phyloP scores from a whole-genome alignment of 2,113 vertebrate species.

The Ptychochromis oligacanthus region DNA sequence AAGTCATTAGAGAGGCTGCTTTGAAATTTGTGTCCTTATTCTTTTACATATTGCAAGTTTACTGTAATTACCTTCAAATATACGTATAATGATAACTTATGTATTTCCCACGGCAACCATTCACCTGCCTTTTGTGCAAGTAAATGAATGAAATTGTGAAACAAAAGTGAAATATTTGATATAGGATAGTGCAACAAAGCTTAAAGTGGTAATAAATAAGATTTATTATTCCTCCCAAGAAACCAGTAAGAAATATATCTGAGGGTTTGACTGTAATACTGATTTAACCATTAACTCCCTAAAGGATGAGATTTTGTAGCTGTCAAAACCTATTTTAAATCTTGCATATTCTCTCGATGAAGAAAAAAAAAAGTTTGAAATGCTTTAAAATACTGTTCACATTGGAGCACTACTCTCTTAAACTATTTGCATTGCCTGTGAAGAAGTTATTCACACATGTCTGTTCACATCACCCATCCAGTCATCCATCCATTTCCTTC shows the following conservation, averaged over 20 bases:
- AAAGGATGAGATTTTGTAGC: slow-evolving; percentile 2
- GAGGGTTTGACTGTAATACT: neutral
- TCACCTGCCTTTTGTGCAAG: neutral
- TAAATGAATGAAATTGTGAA: neutral
- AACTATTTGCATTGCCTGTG: neutral
- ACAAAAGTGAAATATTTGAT: neutral
- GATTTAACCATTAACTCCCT: slow-evolving; percentile 3
- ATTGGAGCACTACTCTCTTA: neutral
- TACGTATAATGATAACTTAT: neutral
- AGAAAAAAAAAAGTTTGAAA: neutral
- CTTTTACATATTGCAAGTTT: slow-evolving; percentile 4
- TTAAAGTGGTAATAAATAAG: neutral
- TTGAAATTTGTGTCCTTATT: slow-evolving; percentile 7
- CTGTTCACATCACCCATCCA: no score
- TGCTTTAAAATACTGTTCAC: no score
- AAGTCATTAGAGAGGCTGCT: slow-evolving; percentile 11
- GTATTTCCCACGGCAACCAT: neutral
- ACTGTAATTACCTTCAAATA: slow-evolving; percentile 21
- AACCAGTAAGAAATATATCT: neutral
- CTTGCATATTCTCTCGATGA: neutral
- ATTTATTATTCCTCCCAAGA: neutral
- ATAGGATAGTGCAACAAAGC: slow-evolving; percentile 7
- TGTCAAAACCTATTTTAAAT: neutral
- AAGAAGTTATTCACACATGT: no score
- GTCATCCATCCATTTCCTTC: no score